Percentiles rank a stretch among this genome's conserved stretches.
Evolutionary conservation across 2,888 invertebrate genomes (phyloP).

Genomic region (Xestia sexstrigata): DNA sequence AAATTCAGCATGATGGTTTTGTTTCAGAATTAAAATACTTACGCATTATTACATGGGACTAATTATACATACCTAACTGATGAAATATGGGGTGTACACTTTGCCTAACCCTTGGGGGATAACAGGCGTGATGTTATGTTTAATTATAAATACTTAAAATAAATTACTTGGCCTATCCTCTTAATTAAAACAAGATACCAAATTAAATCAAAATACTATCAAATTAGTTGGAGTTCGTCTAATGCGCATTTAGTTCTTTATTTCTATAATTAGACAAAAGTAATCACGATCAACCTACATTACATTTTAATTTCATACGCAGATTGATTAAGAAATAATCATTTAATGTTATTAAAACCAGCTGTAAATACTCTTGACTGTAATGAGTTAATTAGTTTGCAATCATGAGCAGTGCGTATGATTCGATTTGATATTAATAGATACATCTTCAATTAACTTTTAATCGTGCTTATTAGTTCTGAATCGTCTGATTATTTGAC

Average conservation of each 20-base stretch:
- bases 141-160: not conserved
- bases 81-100: not conserved
- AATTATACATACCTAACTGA: not conserved
- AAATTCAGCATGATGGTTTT: not conserved
- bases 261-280: conserved; percentile 20
- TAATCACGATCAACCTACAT: conserved; percentile 20
- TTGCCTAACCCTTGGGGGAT: not conserved
- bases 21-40: not conserved
- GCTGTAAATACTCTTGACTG: conserved; percentile 32
- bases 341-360: conserved; percentile 37
- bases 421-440: conserved; percentile 53
- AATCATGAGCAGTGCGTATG: conserved; percentile 49
- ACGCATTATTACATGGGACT: not conserved
- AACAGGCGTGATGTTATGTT: not conserved
- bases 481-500: conserved; percentile 39
- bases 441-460: conserved; percentile 44
- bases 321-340: conserved; percentile 28
- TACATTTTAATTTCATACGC: conserved; percentile 23
- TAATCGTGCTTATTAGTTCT: conserved; percentile 40
- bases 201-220: conserved; percentile 25
- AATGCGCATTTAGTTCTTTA: conserved; percentile 8
- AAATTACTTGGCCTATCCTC: not conserved
- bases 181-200: not conserved
- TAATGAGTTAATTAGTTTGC: conserved; percentile 56
- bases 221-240: conserved; percentile 17